phyloP scores from a whole-genome alignment of 2,113 vertebrate genomes.

The Mormyrus lacerda region DNA sequence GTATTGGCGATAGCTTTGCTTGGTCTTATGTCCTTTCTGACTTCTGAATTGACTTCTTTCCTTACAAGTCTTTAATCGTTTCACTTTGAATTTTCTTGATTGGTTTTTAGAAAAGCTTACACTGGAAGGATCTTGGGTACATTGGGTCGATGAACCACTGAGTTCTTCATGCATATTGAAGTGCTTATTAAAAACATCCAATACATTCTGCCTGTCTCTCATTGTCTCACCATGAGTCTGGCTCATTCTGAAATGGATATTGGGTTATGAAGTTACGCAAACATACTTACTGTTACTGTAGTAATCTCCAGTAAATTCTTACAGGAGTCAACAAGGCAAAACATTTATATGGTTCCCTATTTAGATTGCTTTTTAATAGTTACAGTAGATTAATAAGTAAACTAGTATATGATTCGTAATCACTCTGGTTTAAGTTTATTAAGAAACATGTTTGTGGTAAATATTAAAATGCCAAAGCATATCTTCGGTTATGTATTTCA shows the following conservation, averaged over 20 bases:
- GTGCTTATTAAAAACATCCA: conserved; percentile 24
- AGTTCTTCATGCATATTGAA: conserved; percentile 25
- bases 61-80: conserved; percentile 58
- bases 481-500: not conserved
- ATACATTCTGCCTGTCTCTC: conserved; percentile 29
- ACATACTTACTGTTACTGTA: not conserved
- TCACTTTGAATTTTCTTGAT: conserved; percentile 37
- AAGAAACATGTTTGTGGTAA: not conserved
- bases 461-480: not conserved
- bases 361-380: not conserved
- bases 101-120: conserved; percentile 8
- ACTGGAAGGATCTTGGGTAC: conserved; percentile 6
- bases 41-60: conserved; percentile 49
- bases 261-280: conserved; percentile 16
- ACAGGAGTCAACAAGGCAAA: not conserved
- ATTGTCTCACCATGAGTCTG: conserved; percentile 19
- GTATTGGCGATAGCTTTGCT: conserved; percentile 18
- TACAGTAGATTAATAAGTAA: not conserved
- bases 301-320: not conserved
- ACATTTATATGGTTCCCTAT: not conserved
- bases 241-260: conserved; percentile 40
- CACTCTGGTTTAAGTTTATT: not conserved
- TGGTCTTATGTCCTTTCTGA: conserved; percentile 25
- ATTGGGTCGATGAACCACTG: not conserved
- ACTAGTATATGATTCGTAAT: not conserved